A percentile compares a stretch with the other conserved stretches of the same genome.
These are phyloP conservation scores for Sesia bembeciformis DNA, from an alignment of 2,888 invertebrate genomes.

Conservation along the genomic window DNA sequence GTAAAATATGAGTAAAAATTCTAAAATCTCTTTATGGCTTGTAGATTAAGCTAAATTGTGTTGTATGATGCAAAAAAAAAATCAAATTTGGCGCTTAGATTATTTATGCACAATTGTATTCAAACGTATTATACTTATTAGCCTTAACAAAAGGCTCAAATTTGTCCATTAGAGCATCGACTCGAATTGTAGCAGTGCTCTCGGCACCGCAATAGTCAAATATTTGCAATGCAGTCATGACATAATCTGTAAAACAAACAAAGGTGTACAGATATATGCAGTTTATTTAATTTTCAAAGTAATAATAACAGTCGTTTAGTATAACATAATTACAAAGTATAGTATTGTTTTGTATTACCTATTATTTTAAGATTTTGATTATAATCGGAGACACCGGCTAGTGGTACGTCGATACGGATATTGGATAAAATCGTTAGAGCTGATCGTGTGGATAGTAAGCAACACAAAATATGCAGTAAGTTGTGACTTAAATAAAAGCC, in stretches of 20 bases:
- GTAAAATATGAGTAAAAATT: too few relatives aligned
- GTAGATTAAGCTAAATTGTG: too few relatives aligned
- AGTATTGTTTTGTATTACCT: too few relatives aligned
- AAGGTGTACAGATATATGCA: not conserved
- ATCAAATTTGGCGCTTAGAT: too few relatives aligned
- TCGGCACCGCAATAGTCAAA: constrained; percentile 59
- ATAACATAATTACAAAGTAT: too few relatives aligned
- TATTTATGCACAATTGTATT: too few relatives aligned
- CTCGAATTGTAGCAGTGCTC: constrained; percentile 40
- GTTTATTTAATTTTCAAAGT: constrained; percentile 18
- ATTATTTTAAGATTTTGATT: too few relatives aligned
- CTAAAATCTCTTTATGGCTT: too few relatives aligned
- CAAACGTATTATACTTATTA: constrained; percentile 25
- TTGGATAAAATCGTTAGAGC: constrained; percentile 46
- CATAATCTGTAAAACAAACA: constrained; percentile 48
- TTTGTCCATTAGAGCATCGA: constrained; percentile 58
- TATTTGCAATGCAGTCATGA: constrained; percentile 57
- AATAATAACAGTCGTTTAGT: constrained; percentile 14
- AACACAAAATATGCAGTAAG: too few relatives aligned
- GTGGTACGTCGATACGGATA: constrained; percentile 8
- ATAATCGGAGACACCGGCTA: too few relatives aligned
- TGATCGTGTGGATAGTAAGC: constrained; percentile 28
- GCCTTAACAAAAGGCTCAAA: constrained; percentile 59
- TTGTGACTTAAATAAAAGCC: constrained; percentile 10
- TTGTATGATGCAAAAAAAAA: too few relatives aligned